Base-by-base conservation (phyloP, 2,888 invertebrate species). In the Xestobium rufovillosum region DNA sequence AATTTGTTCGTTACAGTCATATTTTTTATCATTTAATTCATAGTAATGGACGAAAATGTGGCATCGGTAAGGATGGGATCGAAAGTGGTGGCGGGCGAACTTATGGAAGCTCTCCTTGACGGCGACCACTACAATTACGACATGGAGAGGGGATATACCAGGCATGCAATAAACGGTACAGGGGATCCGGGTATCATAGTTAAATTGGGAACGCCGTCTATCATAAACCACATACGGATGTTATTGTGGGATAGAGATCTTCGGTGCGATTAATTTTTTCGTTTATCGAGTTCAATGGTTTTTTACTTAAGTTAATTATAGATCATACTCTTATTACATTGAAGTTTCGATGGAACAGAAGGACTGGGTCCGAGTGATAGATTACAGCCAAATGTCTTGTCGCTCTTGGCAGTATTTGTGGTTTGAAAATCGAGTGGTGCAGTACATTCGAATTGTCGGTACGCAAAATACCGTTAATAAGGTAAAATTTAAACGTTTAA, bases 371-470 rank as follows among this genome's bases (percentile, higher is more conserved):
- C 77, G 85, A 40, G 83, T 98, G 36, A 77, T 96, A 43, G 96
- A 98, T 69, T 87, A 97, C 70, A 83, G 86, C 45, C 73, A 79
- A 47, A 94, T 86, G 70, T 82, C 83, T 61, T 98, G 98, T 63
- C 81, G 98, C 41, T 95, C 95, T 11, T 95, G 92, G 91, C 98
- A 98, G 70, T 82, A 80, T 61, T 75, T 98, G 31, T 94, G 88
- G 70, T 98, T 98, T 67, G 77, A 81, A 50, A 77, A 87, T 19
- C 69, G 89, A 40, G 94, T 96, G 35, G 89, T 94, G 43, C 83
- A 83, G 66, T 88, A 76, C 62, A 80, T 88, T 49, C 76, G 78
- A 50, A 69, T 87, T 41, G 79, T 85, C 35, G 96, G 97, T 51
- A 95, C 94, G 12, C 85, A 91, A 64, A 96, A 96, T 64, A 92